Percentiles rank a stretch among this genome's conserved stretches.
Conservation (phyloP, 2,888 invertebrate species). For the Erpobdella octoculata region DNA sequence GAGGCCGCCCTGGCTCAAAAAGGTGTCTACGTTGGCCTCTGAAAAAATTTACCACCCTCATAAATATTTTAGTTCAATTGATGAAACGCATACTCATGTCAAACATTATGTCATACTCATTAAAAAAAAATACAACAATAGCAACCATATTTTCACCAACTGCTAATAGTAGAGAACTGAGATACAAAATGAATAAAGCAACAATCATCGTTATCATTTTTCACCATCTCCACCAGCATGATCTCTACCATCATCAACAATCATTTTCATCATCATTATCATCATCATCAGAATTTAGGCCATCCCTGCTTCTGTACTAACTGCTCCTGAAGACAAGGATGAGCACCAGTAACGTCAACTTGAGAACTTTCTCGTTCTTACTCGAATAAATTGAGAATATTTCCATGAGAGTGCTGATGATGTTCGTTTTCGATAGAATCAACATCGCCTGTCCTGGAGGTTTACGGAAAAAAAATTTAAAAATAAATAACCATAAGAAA, state of each 20-base stretch:
- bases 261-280: neutral
- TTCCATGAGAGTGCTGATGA: neutral
- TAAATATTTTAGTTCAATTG: too few relatives aligned
- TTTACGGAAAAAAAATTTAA: too few relatives aligned
- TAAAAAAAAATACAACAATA: neutral
- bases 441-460: neutral
- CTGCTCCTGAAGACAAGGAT: constrained; percentile 16
- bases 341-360: constrained; percentile 9
- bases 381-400: neutral
- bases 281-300: neutral
- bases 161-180: neutral
- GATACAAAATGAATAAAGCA: neutral
- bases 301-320: neutral
- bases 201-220: neutral
- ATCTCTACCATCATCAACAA: neutral
- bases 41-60: too few relatives aligned
- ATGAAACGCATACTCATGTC: too few relatives aligned
- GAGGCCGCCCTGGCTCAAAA: neutral
- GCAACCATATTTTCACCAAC: too few relatives aligned
- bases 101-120: too few relatives aligned
- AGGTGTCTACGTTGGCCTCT: constrained; percentile 16
- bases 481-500: too few relatives aligned
- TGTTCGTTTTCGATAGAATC: neutral
- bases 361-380: constrained; percentile 5
- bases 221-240: neutral